These are phyloP conservation scores for Coboldia fuscipes DNA, from an alignment of 1,140 invertebrate species.

Conservation along the genomic window DNA sequence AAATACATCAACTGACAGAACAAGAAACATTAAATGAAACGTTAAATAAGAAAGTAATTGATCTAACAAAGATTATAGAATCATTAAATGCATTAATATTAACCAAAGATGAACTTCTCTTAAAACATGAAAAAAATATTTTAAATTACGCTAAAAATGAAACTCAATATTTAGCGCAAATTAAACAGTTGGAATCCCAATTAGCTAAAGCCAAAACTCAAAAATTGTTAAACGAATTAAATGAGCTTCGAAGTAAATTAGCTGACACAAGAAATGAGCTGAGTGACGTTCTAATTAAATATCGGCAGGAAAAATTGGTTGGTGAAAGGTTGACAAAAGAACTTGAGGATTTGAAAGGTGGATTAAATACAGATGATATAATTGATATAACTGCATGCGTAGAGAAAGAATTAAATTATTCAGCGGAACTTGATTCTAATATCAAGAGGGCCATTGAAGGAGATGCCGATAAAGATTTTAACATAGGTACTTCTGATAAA, in stretches of 20 bases:
- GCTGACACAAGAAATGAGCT: neutral
- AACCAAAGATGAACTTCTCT: slow-evolving; percentile 7
- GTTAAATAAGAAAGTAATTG: too few species aligned
- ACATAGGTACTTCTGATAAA: slow-evolving; percentile 21
- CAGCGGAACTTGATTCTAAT: slow-evolving; percentile 30
- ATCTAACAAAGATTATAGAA: too few species aligned
- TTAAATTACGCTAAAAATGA: slow-evolving; percentile 11
- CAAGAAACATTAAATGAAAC: too few species aligned
- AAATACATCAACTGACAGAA: too few species aligned
- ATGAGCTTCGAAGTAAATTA: neutral
- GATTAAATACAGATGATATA: slow-evolving; percentile 11
- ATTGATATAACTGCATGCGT: slow-evolving; percentile 32
- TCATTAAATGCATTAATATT: too few species aligned
- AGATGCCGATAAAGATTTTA: slow-evolving; percentile 23
- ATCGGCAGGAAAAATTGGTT: neutral
- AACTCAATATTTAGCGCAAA: slow-evolving; percentile 6
- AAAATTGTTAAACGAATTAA: neutral
- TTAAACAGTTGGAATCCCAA: neutral
- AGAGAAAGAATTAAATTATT: slow-evolving; percentile 32
- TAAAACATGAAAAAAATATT: slow-evolving; percentile 8
- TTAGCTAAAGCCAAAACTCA: neutral
- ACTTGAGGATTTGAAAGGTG: slow-evolving; percentile 1
- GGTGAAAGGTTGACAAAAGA: neutral
- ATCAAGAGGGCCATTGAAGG: slow-evolving; percentile 29
- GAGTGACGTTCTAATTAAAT: slow-evolving; percentile 1